These are phyloP conservation scores for Sisyra nigra DNA, from an alignment of 2,888 invertebrate species.

Conservation along the genomic window DNA sequence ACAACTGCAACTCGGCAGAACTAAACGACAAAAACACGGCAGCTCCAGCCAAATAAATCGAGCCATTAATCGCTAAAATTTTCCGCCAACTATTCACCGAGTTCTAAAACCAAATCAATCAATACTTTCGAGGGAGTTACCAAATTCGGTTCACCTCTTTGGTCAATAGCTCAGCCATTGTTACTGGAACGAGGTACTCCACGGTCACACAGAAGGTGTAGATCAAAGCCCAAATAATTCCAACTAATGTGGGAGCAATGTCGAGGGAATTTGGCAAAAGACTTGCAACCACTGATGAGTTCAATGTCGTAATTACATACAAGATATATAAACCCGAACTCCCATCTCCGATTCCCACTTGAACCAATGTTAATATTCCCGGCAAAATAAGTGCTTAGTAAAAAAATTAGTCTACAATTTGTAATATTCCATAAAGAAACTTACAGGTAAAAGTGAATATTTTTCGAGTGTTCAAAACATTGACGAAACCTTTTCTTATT, in stretches of 20 bases:
- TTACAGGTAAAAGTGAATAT: neutral
- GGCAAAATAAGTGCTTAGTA: neutral
- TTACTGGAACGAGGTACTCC: no score
- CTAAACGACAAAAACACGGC: neutral
- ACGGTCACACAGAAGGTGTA: no score
- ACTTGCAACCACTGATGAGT: neutral
- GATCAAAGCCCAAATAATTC: no score
- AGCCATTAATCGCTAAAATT: neutral
- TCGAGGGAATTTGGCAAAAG: constrained; percentile 1
- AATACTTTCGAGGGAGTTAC: no score
- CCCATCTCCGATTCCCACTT: neutral
- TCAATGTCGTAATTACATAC: neutral
- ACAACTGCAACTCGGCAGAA: neutral
- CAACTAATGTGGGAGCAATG: neutral
- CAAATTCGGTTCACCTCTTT: no score
- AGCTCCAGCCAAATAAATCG: neutral
- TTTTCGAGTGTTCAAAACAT: neutral
- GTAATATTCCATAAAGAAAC: neutral
- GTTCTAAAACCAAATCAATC: no score
- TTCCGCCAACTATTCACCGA: neutral
- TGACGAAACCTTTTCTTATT: neutral
- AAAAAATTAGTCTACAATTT: no score
- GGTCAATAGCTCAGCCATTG: no score
- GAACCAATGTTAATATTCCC: neutral
- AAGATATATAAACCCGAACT: neutral